A percentile compares a stretch with the other conserved stretches of the same genome.
These are phyloP conservation scores for Caenorhabditis remanei DNA, from an alignment of 1,140 invertebrate species.

Conservation along the genomic window DNA sequence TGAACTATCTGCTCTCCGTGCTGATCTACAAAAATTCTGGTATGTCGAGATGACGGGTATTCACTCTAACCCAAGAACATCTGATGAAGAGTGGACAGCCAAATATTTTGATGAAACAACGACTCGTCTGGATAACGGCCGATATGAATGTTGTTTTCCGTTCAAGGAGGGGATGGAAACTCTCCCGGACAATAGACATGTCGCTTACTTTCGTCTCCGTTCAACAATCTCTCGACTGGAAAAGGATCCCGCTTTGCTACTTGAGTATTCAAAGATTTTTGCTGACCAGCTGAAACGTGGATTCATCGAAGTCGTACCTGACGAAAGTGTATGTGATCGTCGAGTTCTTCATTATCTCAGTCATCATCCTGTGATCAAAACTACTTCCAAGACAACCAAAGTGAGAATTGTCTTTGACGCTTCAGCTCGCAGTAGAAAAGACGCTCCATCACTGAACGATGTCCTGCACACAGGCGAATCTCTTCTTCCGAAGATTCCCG, in stretches of 20 bases:
- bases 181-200: too few species aligned
- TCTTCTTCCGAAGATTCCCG: constrained; percentile 65
- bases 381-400: constrained; percentile 73
- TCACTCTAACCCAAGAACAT: too few species aligned
- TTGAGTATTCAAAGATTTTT: not conserved
- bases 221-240: not conserved
- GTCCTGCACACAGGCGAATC: constrained; percentile 67
- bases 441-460: constrained; percentile 75
- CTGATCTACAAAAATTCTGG: too few species aligned
- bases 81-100: too few species aligned
- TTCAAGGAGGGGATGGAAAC: too few species aligned
- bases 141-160: too few species aligned
- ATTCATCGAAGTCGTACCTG: not conserved
- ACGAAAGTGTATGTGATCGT: not conserved
- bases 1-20: too few species aligned
- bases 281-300: not conserved
- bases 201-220: not conserved
- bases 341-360: constrained; percentile 2
- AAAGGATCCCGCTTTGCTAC: not conserved
- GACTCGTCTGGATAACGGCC: too few species aligned
- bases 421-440: constrained; percentile 68
- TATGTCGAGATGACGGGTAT: too few species aligned
- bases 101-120: too few species aligned
- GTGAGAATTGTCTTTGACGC: constrained; percentile 78
- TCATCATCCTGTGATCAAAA: constrained; percentile 4